Conservation (phyloP, 1,140 invertebrate species). For the Paralvinella palmiformis region DNA sequence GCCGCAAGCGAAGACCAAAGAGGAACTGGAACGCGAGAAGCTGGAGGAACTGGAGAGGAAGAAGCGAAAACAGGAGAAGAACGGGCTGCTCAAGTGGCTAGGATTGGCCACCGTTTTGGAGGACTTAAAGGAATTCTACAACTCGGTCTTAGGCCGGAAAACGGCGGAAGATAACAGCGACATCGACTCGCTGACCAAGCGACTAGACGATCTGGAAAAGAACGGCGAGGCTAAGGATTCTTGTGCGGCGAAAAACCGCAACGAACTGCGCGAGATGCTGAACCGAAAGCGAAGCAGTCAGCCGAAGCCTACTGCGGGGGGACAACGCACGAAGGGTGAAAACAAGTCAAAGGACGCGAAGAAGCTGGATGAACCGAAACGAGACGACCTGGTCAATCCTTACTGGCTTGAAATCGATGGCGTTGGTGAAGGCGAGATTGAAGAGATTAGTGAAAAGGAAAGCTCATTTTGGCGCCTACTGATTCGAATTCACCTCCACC, state of each 20-base stretch:
- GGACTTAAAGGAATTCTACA: not conserved
- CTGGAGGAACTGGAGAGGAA: constrained; percentile 2
- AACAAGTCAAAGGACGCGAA: too few species aligned
- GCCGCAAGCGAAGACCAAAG: constrained; percentile 28
- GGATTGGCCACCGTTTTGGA: not conserved
- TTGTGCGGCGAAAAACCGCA: not conserved
- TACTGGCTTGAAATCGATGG: constrained; percentile 1
- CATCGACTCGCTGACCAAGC: constrained; percentile 27
- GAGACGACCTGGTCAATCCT: constrained; percentile 3
- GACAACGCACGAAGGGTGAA: too few species aligned
- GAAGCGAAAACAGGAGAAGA: constrained; percentile 29
- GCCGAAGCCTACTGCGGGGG: not conserved
- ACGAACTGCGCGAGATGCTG: constrained; percentile 9
- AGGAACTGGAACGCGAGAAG: constrained; percentile 27
- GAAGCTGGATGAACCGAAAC: too few species aligned
- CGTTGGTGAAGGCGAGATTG: constrained; percentile 6
- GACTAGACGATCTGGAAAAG: too few species aligned
- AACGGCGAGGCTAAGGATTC: not conserved
- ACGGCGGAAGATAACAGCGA: constrained; percentile 6
- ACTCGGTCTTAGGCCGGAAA: not conserved
- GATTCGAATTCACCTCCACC: constrained; percentile 77
- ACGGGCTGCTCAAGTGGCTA: not conserved
- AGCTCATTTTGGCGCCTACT: not conserved
- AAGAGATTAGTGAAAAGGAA: not conserved
- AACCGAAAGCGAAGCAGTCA: not conserved